phyloP scores from a whole-genome alignment of 2,888 invertebrate species.

The Calliscelio sp. region DNA sequence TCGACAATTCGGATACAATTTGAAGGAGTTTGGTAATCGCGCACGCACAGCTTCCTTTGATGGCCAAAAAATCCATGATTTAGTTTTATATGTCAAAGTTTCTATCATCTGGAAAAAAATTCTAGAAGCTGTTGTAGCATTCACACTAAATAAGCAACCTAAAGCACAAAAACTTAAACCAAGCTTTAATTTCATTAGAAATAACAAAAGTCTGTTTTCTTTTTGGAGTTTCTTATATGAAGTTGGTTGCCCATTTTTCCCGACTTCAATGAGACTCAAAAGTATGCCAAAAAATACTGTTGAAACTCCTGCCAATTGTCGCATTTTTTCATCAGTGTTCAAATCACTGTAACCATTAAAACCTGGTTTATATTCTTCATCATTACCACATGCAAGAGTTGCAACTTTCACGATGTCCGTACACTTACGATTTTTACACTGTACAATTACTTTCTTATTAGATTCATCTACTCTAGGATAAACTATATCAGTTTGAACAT shows the following conservation, averaged over 20 bases:
- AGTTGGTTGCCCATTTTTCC: neutral
- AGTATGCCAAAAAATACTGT: too few relatives aligned
- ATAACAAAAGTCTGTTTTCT: constrained; percentile 22
- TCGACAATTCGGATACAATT: constrained; percentile 45
- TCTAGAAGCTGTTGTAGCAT: neutral
- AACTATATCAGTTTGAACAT: too few relatives aligned
- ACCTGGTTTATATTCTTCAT: too few relatives aligned
- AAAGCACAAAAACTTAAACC: constrained; percentile 3
- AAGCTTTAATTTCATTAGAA: constrained; percentile 40
- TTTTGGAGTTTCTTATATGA: neutral
- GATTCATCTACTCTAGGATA: too few relatives aligned
- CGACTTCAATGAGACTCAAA: neutral
- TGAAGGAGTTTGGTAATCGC: constrained; percentile 56
- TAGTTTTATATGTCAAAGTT: constrained; percentile 46
- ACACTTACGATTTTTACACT: too few relatives aligned
- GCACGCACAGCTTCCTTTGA: constrained; percentile 32
- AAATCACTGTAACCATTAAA: too few relatives aligned
- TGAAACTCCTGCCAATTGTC: neutral
- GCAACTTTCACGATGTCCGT: too few relatives aligned
- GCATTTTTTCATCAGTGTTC: neutral
- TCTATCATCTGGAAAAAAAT: constrained; percentile 64
- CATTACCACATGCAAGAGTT: too few relatives aligned
- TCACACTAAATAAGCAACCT: neutral
- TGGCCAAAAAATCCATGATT: constrained; percentile 65
- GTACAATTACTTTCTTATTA: too few relatives aligned